Evolutionary conservation across 1,140 invertebrate species (phyloP), one percentile per base, ranked within the genome.

Genomic region (Asobara japonica): DNA sequence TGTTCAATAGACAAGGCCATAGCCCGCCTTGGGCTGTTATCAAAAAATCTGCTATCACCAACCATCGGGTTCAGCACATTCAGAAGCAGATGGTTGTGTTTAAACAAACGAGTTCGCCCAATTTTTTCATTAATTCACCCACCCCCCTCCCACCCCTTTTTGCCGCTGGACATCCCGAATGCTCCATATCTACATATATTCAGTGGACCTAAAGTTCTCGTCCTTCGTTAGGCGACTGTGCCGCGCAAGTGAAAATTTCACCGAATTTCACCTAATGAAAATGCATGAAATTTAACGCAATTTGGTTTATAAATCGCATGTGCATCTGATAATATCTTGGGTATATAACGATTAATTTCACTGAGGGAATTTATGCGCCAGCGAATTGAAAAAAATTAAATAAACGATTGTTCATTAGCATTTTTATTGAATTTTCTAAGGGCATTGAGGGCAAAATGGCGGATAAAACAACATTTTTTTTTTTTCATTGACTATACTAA

Each of bases 261-360:
- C 22, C 22, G 51, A 25, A 56, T 56, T 51, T 16, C 2, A 20
- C 22, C 22, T 56, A 20, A 56, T 56, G 51, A 56, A 56, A 56
- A 56, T 56, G 20, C 51, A 56, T 56, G 51, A 27, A 56, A 56
- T 56, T 51, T 51, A 38, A 45, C 51, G 1, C 41, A n/a, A 33
- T n/a, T n/a, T 4, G 22, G 3, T 22, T 3, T 56, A 18, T 56
- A 56, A 56, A 56, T 56, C 20, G 25, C 51, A 3, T 56, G 51
- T 56, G 51, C 7, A 27, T 56, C 20, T 56, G 13, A 56, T 56
- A 56, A 25, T 56, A 22, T 56, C 22, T 1, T 3, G 18, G 0
- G 20, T 56, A 51, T 51, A 51, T 51, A 22, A 51, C 48, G 22
- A 51, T 51, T 51, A 51, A 51, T 51, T 45, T 45, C 8, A 45